phyloP scores from a whole-genome alignment of 2,888 invertebrate genomes.

The Ditula angustiorana region DNA sequence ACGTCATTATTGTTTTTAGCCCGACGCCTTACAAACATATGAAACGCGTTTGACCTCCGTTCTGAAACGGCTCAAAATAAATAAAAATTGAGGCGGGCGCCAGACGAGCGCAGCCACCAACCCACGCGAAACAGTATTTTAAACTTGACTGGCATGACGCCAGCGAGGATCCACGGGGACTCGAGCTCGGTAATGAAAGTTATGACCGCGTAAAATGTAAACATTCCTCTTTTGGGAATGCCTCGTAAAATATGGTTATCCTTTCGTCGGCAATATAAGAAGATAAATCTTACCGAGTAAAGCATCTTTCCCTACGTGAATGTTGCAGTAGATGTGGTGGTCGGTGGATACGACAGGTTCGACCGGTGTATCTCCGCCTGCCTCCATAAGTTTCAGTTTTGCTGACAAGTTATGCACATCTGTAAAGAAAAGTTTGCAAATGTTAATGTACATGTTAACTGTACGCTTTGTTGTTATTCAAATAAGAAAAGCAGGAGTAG shows the following conservation, averaged over 20 bases:
- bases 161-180: conserved; percentile 56
- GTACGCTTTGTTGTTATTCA: neutral
- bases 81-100: conserved; percentile 48
- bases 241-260: conserved; percentile 43
- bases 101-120: conserved; percentile 47
- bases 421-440: conserved; percentile 63
- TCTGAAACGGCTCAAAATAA: conserved; percentile 38
- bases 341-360: conserved; percentile 72
- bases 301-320: conserved; percentile 74
- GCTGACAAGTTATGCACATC: conserved; percentile 90
- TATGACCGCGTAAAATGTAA: conserved; percentile 59
- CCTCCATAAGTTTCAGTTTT: conserved; percentile 88
- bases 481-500: neutral
- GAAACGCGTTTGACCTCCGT: conserved; percentile 35
- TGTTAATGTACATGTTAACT: neutral
- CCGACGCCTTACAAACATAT: neutral
- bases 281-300: conserved; percentile 64
- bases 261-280: neutral
- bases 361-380: conserved; percentile 67
- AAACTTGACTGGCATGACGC: conserved; percentile 68
- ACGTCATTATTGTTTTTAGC: conserved; percentile 1
- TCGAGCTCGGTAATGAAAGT: conserved; percentile 58
- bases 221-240: conserved; percentile 65
- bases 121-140: conserved; percentile 68
- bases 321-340: conserved; percentile 80